Base-by-base conservation (phyloP, 1,140 invertebrate genomes). In the Leptinotarsa texana region DNA sequence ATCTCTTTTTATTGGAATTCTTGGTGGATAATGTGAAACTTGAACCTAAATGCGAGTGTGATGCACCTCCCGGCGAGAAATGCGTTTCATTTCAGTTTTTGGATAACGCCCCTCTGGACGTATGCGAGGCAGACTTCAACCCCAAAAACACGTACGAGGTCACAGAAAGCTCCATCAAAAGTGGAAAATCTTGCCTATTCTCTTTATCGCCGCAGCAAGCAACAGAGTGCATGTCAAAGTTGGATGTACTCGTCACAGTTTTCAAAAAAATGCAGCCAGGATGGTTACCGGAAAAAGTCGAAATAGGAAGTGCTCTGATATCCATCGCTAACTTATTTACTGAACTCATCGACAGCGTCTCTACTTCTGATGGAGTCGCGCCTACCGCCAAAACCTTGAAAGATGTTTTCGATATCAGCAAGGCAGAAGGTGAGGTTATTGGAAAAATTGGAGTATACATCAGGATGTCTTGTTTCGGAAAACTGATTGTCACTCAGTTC, bases 401-500 rank as follows among this genome's bases (percentile, higher is more conserved):
- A 78, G 88, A 91, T 76, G 86, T 85, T 8, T 92, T 90, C 79
- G 85, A 87, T 49, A 83, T 89, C 21, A 84, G 87, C 5, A 85
- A 83, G 86, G 13, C 86, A 69, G 84, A 84, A 61, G 82, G 84
- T 62, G 74, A 87, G 82, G 77, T 83, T 78, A 81, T 90, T 77
- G 85, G 90, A 79, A 83, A 88, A 81, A 82, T 87, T 73, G 78
- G 88, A 79, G 86, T 91, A 74, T 89, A 88, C 84, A 81, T 89
- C 6, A 83, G 91, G 13, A 87, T 89, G 79, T 90, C 90, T 11
- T 90, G 89, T 78, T 91, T 92, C 75, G 91, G 91, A 15, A 88
- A 89, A 78, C 84, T 91, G 74, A 91, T 92, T 47, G 86, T 91
- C 4, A 92, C 91, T 3, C 88, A 89, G 78, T 92, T 92, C 80